phyloP scores from a whole-genome alignment of 2,888 invertebrate species.

The Ariolimax columbianus region DNA sequence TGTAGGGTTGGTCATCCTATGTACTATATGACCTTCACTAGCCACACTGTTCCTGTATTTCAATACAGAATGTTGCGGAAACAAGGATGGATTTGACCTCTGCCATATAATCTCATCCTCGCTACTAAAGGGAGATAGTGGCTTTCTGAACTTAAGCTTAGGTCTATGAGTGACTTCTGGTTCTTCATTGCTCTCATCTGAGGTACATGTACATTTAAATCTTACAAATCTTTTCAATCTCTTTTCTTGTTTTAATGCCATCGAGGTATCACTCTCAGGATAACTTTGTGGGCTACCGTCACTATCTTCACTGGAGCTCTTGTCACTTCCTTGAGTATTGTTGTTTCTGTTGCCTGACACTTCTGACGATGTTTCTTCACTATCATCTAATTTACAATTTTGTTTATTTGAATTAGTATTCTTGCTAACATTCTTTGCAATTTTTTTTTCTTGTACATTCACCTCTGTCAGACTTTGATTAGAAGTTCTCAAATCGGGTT shows the following conservation, averaged over 20 bases:
- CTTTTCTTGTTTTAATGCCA: not conserved
- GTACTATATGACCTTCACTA: not conserved
- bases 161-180: not conserved
- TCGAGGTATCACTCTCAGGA: too few species aligned
- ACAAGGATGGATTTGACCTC: not conserved
- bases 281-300: not conserved
- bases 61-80: not conserved
- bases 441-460: not conserved
- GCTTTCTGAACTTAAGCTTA: not conserved
- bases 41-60: not conserved
- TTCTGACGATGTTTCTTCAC: not conserved
- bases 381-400: not conserved
- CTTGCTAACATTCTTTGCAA: not conserved
- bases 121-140: not conserved
- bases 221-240: not conserved
- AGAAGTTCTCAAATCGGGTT: not conserved
- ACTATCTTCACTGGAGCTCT: constrained; percentile 27
- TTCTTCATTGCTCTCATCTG: constrained; percentile 34
- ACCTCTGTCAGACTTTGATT: not conserved
- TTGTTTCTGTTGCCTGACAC: not conserved
- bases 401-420: not conserved
- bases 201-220: not conserved
- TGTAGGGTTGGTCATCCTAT: not conserved
- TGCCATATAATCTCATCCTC: not conserved
- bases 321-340: not conserved